These are phyloP conservation scores for Trichogramma dendrolimi DNA, from an alignment of 2,888 invertebrate species.

Conservation along the genomic window DNA sequence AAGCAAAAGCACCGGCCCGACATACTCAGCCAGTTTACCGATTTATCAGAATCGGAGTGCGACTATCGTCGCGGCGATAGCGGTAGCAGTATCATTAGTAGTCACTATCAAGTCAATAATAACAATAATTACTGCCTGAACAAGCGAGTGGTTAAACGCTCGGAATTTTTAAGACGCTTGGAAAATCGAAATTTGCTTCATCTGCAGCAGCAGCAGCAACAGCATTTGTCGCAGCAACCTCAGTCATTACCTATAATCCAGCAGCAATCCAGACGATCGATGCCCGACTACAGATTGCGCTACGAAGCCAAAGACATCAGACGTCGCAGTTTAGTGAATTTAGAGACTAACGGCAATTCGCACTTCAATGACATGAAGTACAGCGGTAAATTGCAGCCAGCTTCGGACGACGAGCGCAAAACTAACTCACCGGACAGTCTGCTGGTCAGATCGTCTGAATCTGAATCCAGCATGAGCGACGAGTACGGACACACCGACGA, in stretches of 20 bases:
- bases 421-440: constrained; percentile 51
- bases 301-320: constrained; percentile 40
- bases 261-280: constrained; percentile 17
- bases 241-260: not conserved
- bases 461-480: constrained; percentile 42
- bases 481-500: constrained; percentile 55
- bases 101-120: constrained; percentile 12
- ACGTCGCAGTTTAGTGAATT: constrained; percentile 27
- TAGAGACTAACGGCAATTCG: constrained; percentile 27
- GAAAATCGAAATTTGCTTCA: constrained; percentile 37
- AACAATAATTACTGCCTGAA: constrained; percentile 24
- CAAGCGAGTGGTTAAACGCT: constrained; percentile 42
- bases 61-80: constrained; percentile 40
- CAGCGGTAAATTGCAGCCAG: constrained; percentile 14
- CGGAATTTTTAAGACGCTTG: constrained; percentile 43
- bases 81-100: constrained; percentile 23
- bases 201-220: constrained; percentile 24
- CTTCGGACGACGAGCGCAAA: constrained; percentile 49
- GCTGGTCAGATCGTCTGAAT: constrained; percentile 49
- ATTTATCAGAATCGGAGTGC: constrained; percentile 45
- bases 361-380: constrained; percentile 21
- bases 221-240: constrained; percentile 22
- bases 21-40: constrained; percentile 48
- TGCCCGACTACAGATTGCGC: constrained; percentile 40
- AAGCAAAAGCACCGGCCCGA: constrained; percentile 48